These are phyloP conservation scores for Acanthosepion esculentum DNA, from an alignment of 2,888 invertebrate species.

Conservation along the genomic window DNA sequence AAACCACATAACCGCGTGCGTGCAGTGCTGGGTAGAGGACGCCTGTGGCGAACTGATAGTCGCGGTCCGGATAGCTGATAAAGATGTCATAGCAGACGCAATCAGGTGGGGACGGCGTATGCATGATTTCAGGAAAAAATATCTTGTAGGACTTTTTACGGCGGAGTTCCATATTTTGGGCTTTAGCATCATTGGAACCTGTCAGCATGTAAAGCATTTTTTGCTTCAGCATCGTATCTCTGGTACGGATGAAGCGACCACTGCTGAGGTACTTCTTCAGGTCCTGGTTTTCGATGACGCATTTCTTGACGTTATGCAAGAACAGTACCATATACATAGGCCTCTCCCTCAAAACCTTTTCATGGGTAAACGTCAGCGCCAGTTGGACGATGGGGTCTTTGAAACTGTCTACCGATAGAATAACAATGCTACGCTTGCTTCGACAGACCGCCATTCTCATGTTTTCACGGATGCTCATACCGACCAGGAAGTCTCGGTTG, in stretches of 20 bases:
- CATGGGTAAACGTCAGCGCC: constrained; percentile 58
- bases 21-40: constrained; percentile 54
- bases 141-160: constrained; percentile 48
- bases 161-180: background rate
- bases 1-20: constrained; percentile 52
- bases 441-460: constrained; percentile 55
- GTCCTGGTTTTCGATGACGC: constrained; percentile 55
- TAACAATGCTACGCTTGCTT: constrained; percentile 58
- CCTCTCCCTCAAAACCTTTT: constrained; percentile 57
- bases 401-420: constrained; percentile 54
- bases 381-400: constrained; percentile 53
- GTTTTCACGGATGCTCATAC: constrained; percentile 59
- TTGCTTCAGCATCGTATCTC: constrained; percentile 53
- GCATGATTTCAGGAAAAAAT: constrained; percentile 47
- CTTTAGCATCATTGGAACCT: constrained; percentile 38
- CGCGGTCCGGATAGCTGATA: constrained; percentile 57
- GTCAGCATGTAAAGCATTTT: constrained; percentile 59
- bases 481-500: constrained; percentile 58
- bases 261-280: constrained; percentile 55
- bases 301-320: constrained; percentile 51
- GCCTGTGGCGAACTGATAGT: constrained; percentile 54
- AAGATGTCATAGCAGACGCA: constrained; percentile 52
- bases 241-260: constrained; percentile 55
- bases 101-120: background rate
- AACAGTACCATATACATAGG: constrained; percentile 58